Conservation (phyloP, 2,888 invertebrate species). For the Adelphocoris suturalis region DNA sequence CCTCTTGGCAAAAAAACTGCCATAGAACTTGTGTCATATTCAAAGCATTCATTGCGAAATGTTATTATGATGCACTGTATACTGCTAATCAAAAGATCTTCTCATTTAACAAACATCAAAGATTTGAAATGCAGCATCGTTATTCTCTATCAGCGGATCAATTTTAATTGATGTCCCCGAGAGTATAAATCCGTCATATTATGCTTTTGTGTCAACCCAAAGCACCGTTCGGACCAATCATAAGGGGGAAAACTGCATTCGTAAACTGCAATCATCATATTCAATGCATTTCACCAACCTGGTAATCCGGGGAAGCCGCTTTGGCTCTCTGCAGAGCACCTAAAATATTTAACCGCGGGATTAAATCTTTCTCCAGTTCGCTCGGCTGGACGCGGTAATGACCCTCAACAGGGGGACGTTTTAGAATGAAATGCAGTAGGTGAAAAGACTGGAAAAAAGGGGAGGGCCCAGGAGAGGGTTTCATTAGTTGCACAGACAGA, state of each 20-base stretch:
- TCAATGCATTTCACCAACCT: slow-evolving; percentile 64
- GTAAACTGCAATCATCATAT: slow-evolving; percentile 69
- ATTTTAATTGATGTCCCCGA: slow-evolving; percentile 26
- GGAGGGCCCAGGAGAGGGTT: slow-evolving; percentile 27
- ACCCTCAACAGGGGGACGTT: slow-evolving; percentile 58
- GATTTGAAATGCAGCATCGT: background rate
- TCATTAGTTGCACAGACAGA: slow-evolving; percentile 64
- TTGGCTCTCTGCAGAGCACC: slow-evolving; percentile 11
- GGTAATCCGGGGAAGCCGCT: slow-evolving; percentile 67
- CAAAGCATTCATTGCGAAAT: background rate
- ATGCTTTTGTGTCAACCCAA: slow-evolving; percentile 12
- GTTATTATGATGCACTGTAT: background rate
- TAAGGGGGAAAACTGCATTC: slow-evolving; percentile 49
- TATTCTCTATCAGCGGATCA: background rate
- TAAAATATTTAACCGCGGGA: slow-evolving; percentile 69
- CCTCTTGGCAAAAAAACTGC: too few relatives aligned
- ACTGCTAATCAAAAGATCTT: slow-evolving; percentile 1
- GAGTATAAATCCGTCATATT: slow-evolving; percentile 48
- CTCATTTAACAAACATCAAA: background rate
- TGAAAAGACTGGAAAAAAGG: background rate
- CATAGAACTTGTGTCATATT: background rate
- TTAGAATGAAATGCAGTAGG: slow-evolving; percentile 7
- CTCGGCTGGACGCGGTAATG: slow-evolving; percentile 62
- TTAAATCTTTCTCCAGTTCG: slow-evolving; percentile 64
- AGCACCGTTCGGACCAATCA: slow-evolving; percentile 34